Evolutionary conservation across 2,888 invertebrate species (phyloP).

Genomic region (Macaria liturata): DNA sequence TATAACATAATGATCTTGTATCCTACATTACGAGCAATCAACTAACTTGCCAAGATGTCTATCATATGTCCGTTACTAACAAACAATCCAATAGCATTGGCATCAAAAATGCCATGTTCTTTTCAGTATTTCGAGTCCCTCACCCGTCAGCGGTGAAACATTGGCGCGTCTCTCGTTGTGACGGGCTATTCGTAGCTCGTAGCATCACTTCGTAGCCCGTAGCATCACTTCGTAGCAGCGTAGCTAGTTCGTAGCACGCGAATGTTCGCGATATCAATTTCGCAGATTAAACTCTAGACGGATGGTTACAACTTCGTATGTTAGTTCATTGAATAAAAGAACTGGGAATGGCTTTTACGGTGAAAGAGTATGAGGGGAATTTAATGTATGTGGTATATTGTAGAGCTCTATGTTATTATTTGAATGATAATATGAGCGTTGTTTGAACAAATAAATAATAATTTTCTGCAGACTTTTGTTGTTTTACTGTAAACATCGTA

Average conservation of each 20-base stretch:
- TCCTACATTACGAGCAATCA: no score
- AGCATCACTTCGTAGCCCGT: constrained; percentile 1
- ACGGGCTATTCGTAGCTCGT: constrained; percentile 45
- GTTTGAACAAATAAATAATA: no score
- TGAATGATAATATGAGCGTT: no score
- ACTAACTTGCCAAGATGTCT: no score
- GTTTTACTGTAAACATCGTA: no score
- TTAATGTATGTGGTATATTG: background rate
- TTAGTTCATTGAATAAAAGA: constrained; percentile 14
- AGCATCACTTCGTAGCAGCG: no score
- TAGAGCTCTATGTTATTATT: no score
- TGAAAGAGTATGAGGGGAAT: background rate
- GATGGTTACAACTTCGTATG: constrained; percentile 24
- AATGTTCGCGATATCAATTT: constrained; percentile 59
- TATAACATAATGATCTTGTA: no score
- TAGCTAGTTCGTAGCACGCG: constrained; percentile 12
- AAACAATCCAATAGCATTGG: background rate
- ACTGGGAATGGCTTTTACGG: constrained; percentile 2
- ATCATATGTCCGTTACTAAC: no score
- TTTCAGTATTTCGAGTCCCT: background rate
- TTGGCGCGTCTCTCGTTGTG: constrained; percentile 60
- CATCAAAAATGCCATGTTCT: no score
- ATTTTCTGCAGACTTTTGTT: no score
- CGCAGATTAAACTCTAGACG: constrained; percentile 47
- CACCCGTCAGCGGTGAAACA: constrained; percentile 54